A percentile compares a stretch with the other conserved stretches of the same genome.
Evolutionary conservation across 2,797 vertebrate species (phyloP).

Genomic region (Jordanella pulchra): DNA sequence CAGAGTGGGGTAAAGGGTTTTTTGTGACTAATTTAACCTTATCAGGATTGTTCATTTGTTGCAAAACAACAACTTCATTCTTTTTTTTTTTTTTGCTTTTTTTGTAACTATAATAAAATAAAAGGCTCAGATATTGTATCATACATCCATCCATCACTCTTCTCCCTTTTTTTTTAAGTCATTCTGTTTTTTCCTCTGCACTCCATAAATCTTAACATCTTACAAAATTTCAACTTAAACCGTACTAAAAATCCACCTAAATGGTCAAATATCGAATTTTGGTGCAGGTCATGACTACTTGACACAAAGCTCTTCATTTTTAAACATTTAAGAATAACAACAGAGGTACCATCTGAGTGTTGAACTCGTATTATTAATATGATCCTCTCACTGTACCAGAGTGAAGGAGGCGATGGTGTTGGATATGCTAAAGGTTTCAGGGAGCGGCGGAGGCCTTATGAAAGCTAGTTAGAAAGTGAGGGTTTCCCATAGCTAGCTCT

Average conservation of each 20-base stretch:
- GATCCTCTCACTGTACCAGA: no score
- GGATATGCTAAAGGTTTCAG: neutral
- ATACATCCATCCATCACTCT: neutral
- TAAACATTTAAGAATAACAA: no score
- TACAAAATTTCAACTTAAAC: neutral
- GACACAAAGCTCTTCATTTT: no score
- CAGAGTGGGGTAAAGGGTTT: slow-evolving; percentile 86
- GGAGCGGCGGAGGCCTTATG: neutral
- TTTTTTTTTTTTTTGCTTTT: no score
- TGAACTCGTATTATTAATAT: no score
- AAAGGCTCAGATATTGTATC: no score
- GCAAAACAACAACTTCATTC: no score
- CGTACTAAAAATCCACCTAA: neutral
- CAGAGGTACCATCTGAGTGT: neutral
- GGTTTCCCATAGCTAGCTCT: neutral
- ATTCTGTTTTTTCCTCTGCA: neutral
- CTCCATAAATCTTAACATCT: neutral
- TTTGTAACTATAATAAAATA: no score
- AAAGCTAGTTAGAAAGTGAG: neutral
- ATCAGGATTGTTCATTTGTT: neutral
- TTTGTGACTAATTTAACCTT: neutral
- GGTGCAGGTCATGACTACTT: neutral
- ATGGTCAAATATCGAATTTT: neutral
- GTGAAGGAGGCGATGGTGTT: neutral
- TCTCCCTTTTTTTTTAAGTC: neutral